Conservation (phyloP, 2,113 vertebrate genomes). For the Gopherus evgoodei region DNA sequence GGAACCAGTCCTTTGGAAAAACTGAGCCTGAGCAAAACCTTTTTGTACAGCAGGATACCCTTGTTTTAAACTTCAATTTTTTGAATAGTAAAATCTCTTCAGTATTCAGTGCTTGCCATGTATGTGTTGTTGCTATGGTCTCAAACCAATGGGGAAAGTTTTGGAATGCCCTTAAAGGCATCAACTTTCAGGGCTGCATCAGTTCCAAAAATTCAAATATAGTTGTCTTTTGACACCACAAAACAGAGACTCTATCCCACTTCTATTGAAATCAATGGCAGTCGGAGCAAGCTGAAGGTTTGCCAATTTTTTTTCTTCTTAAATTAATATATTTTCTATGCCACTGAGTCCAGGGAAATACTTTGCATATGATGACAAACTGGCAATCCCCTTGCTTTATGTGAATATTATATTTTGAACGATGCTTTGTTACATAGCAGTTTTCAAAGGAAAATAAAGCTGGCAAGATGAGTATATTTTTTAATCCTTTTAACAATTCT, state of each 20-base stretch:
- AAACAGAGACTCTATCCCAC: conserved; percentile 3
- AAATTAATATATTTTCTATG: neutral
- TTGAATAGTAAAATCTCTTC: conserved; percentile 59
- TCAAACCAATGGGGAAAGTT: conserved; percentile 47
- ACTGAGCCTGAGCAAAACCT: conserved; percentile 22
- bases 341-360: neutral
- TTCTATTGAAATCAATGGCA: conserved; percentile 25
- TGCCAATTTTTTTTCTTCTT: conserved; percentile 39
- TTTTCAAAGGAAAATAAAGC: conserved; percentile 26
- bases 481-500: neutral
- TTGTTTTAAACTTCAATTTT: conserved; percentile 31
- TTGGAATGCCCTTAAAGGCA: conserved; percentile 41
- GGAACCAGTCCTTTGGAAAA: conserved; percentile 27
- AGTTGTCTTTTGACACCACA: rapidly evolving
- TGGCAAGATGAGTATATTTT: neutral
- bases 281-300: neutral
- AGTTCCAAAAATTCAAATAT: conserved; percentile 34
- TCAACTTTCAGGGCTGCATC: conserved; percentile 27
- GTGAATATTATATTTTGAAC: conserved; percentile 38
- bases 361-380: conserved; percentile 49
- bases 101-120: conserved; percentile 39
- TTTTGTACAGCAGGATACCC: neutral
- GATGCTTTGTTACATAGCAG: neutral
- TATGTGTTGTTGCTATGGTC: conserved; percentile 69
- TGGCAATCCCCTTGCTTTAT: conserved; percentile 26